Base-by-base conservation (phyloP, 2,797 vertebrate species). In the Lacerta viridis region DNA sequence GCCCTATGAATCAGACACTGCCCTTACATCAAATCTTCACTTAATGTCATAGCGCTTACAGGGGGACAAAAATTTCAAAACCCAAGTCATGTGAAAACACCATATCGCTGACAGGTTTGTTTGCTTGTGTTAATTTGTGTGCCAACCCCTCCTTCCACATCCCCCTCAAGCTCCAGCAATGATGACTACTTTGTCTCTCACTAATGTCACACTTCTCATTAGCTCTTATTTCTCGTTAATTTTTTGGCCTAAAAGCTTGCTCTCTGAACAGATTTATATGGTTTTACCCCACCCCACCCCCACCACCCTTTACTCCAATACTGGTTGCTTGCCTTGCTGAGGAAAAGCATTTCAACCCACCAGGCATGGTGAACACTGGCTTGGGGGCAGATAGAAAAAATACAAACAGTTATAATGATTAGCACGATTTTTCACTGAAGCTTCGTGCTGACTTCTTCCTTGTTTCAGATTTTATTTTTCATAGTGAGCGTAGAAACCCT, bases 311-410 rank as follows among this genome's bases (percentile, higher is more conserved):
- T 61, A 86, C 43, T 72, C 33, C 0, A 0, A 46, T 83, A 18
- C 23, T 7, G 64, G 33, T 41, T 0, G 0, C 0, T 2, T 74
- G 59, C 20, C 39, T 36, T 23, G 64, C 1, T 81, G 41, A 6
- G 8, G 36, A 83, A 64, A 84, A 59, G 46, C 72, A 68, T 87
- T 80, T 39, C 69, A 86, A 50, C 68, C 76, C 43, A 29, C 39
- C 18, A 27, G 36, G 59, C 59, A 43, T 61, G 64, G 10, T 76
- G 59, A 29, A 27, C 59, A 68, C 23, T 23, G 18, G 27, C 72
- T 33, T 74, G 36, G 36, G 72, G 18, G 13, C 71, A 15, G 72
- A 9, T 3, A 20, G 79, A 11, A 27, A 71, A 72, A 82, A 43
- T 8, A 81, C 18, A 59, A 20, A 71, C 33, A 36, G 46, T 6